Evolutionary conservation across 2,797 vertebrate species (phyloP).

Genomic region (Moxostoma hubbsi): DNA sequence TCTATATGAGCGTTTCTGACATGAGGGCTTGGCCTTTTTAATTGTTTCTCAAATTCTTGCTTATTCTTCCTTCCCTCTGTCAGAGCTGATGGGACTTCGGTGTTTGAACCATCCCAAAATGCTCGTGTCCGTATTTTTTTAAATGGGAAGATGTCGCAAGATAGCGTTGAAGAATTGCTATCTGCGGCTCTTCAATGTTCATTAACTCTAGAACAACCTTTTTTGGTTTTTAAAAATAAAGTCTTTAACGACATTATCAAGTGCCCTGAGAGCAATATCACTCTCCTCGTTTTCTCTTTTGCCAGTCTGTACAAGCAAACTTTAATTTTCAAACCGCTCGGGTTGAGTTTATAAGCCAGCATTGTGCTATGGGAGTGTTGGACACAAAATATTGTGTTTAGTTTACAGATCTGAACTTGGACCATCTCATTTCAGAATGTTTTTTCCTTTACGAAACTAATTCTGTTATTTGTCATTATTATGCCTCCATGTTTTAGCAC

Average conservation of each 20-base stretch:
- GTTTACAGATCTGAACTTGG: constrained; percentile 9
- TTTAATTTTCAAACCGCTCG: constrained; percentile 13
- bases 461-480: background rate
- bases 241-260: background rate
- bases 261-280: constrained; percentile 31
- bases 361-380: background rate
- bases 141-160: constrained; percentile 35
- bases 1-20: constrained; percentile 68
- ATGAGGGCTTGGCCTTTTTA: constrained; percentile 72
- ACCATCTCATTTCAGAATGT: constrained; percentile 24
- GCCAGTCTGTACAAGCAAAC: constrained; percentile 1
- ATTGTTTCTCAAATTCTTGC: constrained; percentile 50
- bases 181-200: constrained; percentile 56
- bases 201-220: constrained; percentile 18
- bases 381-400: background rate
- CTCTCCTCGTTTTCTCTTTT: constrained; percentile 2
- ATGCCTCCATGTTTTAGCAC: background rate
- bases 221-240: background rate
- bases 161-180: constrained; percentile 61
- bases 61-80: constrained; percentile 44
- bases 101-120: constrained; percentile 26
- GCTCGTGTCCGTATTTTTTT: constrained; percentile 21
- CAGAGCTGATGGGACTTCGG: constrained; percentile 51
- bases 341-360: background rate
- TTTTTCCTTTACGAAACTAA: background rate